Evolutionary conservation across 2,113 vertebrate genomes (phyloP).

Genomic region (Spheniscus mendiculus): DNA sequence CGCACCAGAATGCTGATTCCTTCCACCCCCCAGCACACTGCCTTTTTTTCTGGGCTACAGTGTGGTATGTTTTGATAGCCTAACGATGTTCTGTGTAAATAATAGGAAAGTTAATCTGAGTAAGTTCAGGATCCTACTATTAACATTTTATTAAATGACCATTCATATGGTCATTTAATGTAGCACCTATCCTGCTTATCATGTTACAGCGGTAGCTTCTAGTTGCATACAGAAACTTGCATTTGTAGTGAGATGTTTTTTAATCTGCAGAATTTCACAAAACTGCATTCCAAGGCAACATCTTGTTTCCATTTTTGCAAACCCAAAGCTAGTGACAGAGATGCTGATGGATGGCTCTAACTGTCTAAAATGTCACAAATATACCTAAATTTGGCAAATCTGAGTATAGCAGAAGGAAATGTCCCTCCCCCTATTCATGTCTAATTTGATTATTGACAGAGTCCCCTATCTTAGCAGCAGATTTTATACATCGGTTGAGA

Average conservation of each 20-base stretch:
- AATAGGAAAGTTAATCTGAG: constrained; percentile 52
- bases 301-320: constrained; percentile 54
- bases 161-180: not conserved
- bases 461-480: constrained; percentile 15
- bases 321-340: constrained; percentile 44
- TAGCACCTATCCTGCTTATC: not conserved
- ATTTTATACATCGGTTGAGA: constrained; percentile 20
- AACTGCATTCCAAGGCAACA: constrained; percentile 36
- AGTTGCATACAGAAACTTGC: not conserved
- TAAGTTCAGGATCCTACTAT: constrained; percentile 16
- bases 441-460: constrained; percentile 37
- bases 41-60: constrained; percentile 65
- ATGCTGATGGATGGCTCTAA: constrained; percentile 33
- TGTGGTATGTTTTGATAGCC: constrained; percentile 71
- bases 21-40: not conserved
- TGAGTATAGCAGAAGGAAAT: constrained; percentile 21
- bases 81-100: constrained; percentile 63
- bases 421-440: constrained; percentile 39
- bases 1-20: constrained; percentile 72
- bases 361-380: constrained; percentile 61
- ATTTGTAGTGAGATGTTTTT: not conserved
- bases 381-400: constrained; percentile 40
- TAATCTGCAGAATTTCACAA: not conserved
- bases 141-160: constrained; percentile 52
- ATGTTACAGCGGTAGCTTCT: not conserved